Conservation (phyloP, 1,140 invertebrate genomes). For the Aphaenogaster rudis region DNA sequence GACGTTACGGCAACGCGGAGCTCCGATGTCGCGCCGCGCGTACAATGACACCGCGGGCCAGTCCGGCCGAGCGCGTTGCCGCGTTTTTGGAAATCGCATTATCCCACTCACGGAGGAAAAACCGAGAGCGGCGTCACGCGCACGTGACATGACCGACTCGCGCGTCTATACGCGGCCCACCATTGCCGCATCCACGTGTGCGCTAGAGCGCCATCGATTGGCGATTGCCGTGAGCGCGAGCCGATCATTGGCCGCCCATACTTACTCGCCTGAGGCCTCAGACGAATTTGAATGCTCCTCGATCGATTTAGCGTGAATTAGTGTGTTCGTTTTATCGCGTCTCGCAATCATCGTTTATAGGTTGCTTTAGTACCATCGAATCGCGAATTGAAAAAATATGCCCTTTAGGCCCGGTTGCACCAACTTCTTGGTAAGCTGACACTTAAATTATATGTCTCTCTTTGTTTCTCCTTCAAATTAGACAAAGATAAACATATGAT, state of each 20-base stretch:
- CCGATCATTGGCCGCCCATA: not conserved
- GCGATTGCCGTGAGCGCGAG: not conserved
- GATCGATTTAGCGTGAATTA: not conserved
- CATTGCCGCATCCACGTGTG: not conserved
- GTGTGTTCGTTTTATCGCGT: not conserved
- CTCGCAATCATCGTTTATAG: not conserved
- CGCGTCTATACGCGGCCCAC: not conserved
- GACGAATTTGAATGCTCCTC: not conserved
- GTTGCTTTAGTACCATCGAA: not conserved
- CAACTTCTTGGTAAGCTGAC: no score
- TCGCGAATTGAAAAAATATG: not conserved
- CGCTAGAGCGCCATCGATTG: not conserved
- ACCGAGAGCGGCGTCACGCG: not conserved
- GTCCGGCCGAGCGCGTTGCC: not conserved
- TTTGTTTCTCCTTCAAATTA: no score
- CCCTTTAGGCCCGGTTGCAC: not conserved
- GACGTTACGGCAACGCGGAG: not conserved
- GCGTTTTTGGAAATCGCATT: conserved; percentile 1
- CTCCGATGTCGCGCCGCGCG: not conserved
- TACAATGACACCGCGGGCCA: not conserved
- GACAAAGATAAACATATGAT: no score
- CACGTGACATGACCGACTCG: not conserved
- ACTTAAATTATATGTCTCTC: no score
- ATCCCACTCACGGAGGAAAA: not conserved
- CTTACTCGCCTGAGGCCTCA: not conserved